Conservation (phyloP, 2,797 vertebrate genomes). For the Halcyon chelicuti region DNA sequence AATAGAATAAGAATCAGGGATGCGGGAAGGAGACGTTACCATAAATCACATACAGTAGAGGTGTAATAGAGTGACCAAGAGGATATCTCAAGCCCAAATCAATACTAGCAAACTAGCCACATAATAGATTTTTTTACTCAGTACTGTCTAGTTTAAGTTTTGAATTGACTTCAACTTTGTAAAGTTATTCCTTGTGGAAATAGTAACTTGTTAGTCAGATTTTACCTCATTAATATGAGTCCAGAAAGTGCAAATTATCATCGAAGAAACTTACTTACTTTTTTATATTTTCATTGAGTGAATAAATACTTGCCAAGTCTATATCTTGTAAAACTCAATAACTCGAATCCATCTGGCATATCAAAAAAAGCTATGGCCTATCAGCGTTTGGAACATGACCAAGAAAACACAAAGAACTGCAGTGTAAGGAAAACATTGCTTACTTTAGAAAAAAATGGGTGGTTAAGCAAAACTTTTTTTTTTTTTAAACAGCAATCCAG, state of each 20-base stretch:
- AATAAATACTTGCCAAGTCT: background rate
- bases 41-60: background rate
- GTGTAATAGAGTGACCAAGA: background rate
- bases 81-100: background rate
- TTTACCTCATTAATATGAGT: background rate
- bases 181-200: background rate
- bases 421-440: background rate
- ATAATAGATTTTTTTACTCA: background rate
- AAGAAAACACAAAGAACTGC: background rate
- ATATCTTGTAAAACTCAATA: conserved; percentile 12
- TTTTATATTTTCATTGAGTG: background rate
- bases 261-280: background rate
- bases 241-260: background rate
- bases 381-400: background rate
- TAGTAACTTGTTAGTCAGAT: background rate
- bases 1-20: background rate
- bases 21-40: background rate
- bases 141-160: background rate
- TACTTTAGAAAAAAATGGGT: background rate
- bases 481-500: background rate
- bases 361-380: background rate
- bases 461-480: background rate
- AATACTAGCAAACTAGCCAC: background rate
- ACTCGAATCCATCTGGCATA: background rate
- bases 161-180: background rate